Evolutionary conservation across 2,113 vertebrate genomes (phyloP).

Genomic region (Hystrix brachyura): DNA sequence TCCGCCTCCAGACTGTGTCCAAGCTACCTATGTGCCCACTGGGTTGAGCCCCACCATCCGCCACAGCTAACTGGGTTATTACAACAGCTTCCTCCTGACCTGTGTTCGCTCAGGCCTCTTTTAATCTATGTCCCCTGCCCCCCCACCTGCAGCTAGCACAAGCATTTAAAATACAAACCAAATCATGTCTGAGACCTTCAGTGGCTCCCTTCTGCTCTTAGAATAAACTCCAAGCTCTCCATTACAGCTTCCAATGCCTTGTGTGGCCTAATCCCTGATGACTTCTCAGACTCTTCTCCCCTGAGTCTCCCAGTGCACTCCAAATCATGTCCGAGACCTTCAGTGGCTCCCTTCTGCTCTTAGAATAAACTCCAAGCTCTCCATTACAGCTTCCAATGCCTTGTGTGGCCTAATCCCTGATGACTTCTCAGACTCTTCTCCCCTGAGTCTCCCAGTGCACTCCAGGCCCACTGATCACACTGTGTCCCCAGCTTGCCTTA

Average conservation of each 20-base stretch:
- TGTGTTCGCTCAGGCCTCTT: neutral
- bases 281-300: neutral
- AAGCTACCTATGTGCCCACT: neutral
- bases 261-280: neutral
- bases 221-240: neutral
- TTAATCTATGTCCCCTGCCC: neutral
- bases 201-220: neutral
- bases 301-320: too few species aligned
- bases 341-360: neutral
- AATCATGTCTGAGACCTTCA: neutral
- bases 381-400: neutral
- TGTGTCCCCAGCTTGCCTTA: neutral
- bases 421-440: neutral
- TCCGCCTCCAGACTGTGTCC: neutral
- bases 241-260: neutral
- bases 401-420: neutral
- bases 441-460: too few species aligned
- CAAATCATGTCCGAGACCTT: neutral
- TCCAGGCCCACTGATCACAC: neutral
- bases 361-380: neutral
- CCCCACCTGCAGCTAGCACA: neutral
- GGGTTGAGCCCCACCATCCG: neutral
- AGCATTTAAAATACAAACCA: neutral
- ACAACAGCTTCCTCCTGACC: neutral
- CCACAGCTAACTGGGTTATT: neutral